Base-by-base conservation (phyloP, 1,140 invertebrate species). In the Drosophila ambigua region DNA sequence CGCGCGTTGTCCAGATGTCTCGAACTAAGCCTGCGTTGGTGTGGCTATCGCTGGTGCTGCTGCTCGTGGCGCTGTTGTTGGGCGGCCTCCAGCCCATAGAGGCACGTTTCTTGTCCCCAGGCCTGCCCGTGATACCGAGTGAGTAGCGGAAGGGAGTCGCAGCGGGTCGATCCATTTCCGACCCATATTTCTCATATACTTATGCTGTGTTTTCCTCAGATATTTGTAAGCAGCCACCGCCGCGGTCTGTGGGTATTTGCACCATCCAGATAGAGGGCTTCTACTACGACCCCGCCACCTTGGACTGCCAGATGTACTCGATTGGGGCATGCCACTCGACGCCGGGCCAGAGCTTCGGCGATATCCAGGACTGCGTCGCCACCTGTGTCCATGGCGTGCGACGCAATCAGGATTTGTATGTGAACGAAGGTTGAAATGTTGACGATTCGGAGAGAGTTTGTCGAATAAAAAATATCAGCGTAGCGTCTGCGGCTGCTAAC, bases 221-320 rank as follows among this genome's bases (percentile, higher is more conserved):
- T 44, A 85, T 85, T 62, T 91, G 90, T 53, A 49, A 66, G 11
- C 62, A 71, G 45, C 83, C 76, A 1, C 90, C 90, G 41, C 90
- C 90, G n/a, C 59, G 57, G 26, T 90, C 90, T 2, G 76, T 77
- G 16, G 90, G 90, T 5, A 63, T 91, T 45, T 91, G 90, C 59
- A 89, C 90, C 23, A 79, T 91, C 5, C 83, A 89, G 52, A 83
- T 91, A 43, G 90, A 91, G 43, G 90, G 90, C 6, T 91, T 61
- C 59, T 91, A 83, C 51, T 91, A 75, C 13, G 87, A 91, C 55
- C 16, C 46, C 15, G 76, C 53, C 13, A 62, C 58, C 2, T 52
- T 78, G 13, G 78, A 91, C 49, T 91, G 90, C 45, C 43, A 65
- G 43, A 54, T 60, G 64, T 91, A 91, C 44, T 73, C 66, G 4